Evolutionary conservation across 2,888 invertebrate species (phyloP).

Genomic region (Acheta domesticus): DNA sequence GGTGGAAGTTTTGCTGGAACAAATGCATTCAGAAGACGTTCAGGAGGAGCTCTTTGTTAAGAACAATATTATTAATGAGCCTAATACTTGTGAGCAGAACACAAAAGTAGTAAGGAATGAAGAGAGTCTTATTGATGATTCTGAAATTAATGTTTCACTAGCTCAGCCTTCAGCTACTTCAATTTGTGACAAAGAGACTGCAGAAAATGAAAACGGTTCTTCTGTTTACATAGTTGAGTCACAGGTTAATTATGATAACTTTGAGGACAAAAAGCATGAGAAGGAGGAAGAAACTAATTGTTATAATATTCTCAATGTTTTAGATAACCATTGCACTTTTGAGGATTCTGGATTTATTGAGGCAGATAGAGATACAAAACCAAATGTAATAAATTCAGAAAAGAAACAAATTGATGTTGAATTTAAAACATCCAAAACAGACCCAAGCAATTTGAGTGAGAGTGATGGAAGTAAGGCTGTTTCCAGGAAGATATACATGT

Average conservation of each 20-base stretch:
- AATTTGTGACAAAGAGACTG: not conserved
- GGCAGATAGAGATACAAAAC: not conserved
- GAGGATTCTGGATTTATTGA: too few relatives aligned
- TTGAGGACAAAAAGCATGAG: not conserved
- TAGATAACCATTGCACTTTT: not conserved
- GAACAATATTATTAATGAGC: not conserved
- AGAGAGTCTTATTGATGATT: not conserved
- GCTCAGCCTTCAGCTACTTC: not conserved
- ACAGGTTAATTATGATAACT: not conserved
- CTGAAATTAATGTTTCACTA: not conserved
- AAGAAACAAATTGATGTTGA: not conserved
- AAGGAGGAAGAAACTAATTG: not conserved
- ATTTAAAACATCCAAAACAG: too few relatives aligned
- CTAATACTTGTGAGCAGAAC: not conserved
- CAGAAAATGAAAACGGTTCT: too few relatives aligned
- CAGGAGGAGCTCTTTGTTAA: not conserved
- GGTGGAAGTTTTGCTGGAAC: constrained; percentile 29
- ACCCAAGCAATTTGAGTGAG: not conserved
- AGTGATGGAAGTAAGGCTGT: not conserved
- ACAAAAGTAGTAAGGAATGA: not conserved
- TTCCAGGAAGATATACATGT: constrained; percentile 28
- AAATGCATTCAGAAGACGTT: constrained; percentile 28
- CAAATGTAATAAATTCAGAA: not conserved
- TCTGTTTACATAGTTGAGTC: too few relatives aligned
- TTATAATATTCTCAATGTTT: not conserved